These are phyloP conservation scores for Paramuricea clavata DNA, from an alignment of 92 coral and sea anemone genomes.

Conservation along the genomic window DNA sequence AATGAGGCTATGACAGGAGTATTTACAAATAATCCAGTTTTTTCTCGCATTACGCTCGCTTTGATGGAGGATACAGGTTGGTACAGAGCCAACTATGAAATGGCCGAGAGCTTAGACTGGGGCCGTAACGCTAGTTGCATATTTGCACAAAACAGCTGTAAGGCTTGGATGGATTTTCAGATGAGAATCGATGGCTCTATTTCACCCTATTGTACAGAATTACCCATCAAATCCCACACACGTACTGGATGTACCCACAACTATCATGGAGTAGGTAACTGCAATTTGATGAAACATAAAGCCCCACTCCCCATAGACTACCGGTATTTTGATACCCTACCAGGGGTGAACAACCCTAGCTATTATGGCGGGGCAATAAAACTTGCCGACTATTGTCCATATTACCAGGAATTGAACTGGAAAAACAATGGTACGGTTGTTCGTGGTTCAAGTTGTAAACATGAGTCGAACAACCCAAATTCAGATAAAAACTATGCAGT, in stretches of 20 bases:
- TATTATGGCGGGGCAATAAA: slow-evolving; percentile 84
- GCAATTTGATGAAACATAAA: slow-evolving; percentile 78
- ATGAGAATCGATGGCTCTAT: slow-evolving; percentile 48
- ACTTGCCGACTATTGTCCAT: slow-evolving; percentile 95
- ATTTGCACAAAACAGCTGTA: slow-evolving; percentile 93
- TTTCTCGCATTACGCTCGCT: slow-evolving; percentile 88
- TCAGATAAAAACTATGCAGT: slow-evolving; percentile 74
- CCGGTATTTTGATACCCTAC: slow-evolving; percentile 81
- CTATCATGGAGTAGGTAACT: slow-evolving; percentile 79
- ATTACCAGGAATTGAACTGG: slow-evolving; percentile 86
- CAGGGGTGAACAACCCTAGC: slow-evolving; percentile 62
- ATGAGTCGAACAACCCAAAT: slow-evolving; percentile 57
- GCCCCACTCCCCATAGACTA: slow-evolving; percentile 73
- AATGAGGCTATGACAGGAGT: slow-evolving; percentile 99
- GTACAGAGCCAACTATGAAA: slow-evolving; percentile 81
- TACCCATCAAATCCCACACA: slow-evolving; percentile 39
- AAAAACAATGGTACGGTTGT: slow-evolving; percentile 68
- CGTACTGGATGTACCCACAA: slow-evolving; percentile 80
- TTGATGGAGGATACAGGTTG: slow-evolving; percentile 99
- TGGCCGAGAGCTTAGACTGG: slow-evolving; percentile 93
- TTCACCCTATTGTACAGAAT: slow-evolving; percentile 79
- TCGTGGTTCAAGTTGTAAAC: slow-evolving; percentile 81
- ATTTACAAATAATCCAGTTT: slow-evolving; percentile 88
- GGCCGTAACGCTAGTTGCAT: slow-evolving; percentile 88
- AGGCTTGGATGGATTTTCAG: slow-evolving; percentile 89